These are phyloP conservation scores for Oxyteleia sp. DNA, from an alignment of 2,888 invertebrate species.

Conservation along the genomic window DNA sequence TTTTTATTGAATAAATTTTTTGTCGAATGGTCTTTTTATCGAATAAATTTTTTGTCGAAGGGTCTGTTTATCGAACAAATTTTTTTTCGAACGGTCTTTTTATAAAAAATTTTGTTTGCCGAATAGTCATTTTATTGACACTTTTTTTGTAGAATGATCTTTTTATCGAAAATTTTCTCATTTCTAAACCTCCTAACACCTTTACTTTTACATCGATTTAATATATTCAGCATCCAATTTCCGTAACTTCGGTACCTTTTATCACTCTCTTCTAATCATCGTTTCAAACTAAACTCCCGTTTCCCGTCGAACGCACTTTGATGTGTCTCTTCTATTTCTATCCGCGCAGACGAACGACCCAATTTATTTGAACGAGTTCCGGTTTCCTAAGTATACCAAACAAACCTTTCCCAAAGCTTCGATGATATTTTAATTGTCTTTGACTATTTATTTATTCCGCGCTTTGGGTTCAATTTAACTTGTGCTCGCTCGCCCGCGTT, in stretches of 20 bases:
- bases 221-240: slow-evolving; percentile 10
- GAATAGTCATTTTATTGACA: too few relatives aligned
- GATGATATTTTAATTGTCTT: slow-evolving; percentile 37
- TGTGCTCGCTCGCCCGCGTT: background rate
- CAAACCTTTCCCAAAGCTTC: slow-evolving; percentile 19
- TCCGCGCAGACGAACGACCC: slow-evolving; percentile 20
- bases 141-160: too few relatives aligned
- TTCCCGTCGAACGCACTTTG: slow-evolving; percentile 36
- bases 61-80: too few relatives aligned
- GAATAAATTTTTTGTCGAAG: too few relatives aligned
- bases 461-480: background rate
- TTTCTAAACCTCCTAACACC: too few relatives aligned
- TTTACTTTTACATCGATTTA: slow-evolving; percentile 4
- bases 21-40: too few relatives aligned
- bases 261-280: slow-evolving; percentile 8
- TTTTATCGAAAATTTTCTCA: too few relatives aligned
- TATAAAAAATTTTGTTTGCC: too few relatives aligned
- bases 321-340: slow-evolving; percentile 37
- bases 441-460: slow-evolving; percentile 9
- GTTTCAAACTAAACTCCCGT: background rate
- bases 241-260: slow-evolving; percentile 2
- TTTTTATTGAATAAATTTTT: too few relatives aligned
- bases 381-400: slow-evolving; percentile 35
- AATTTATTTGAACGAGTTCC: slow-evolving; percentile 37
- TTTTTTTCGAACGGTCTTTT: too few relatives aligned